Evolutionary conservation across 2,888 invertebrate genomes (phyloP).

Genomic region (Athalia circularis): DNA sequence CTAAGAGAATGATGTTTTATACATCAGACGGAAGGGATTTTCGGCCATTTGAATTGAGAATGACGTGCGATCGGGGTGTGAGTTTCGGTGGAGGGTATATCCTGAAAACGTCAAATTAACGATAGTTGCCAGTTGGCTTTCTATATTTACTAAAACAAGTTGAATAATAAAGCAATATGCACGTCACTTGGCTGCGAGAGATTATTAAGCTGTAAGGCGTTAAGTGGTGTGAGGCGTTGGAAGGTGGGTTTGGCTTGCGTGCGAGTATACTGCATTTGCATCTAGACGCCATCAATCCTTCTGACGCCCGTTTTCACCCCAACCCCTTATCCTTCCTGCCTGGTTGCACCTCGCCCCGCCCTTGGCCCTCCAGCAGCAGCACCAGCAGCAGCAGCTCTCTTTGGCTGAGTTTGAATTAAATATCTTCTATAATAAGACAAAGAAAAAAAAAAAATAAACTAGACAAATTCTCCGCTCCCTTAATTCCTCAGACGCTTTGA

Average conservation of each 20-base stretch:
- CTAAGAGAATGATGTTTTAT: too few relatives aligned
- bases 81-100: neutral
- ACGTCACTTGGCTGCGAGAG: constrained; percentile 55
- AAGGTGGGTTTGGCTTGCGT: constrained; percentile 72
- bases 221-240: constrained; percentile 74
- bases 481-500: neutral
- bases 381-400: constrained; percentile 45
- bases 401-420: constrained; percentile 68
- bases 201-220: constrained; percentile 74
- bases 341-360: constrained; percentile 38
- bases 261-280: constrained; percentile 73
- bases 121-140: constrained; percentile 16
- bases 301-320: constrained; percentile 71
- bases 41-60: too few relatives aligned
- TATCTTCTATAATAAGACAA: constrained; percentile 65
- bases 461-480: constrained; percentile 6
- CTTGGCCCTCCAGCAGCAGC: constrained; percentile 36
- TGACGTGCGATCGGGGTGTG: too few relatives aligned
- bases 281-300: constrained; percentile 74
- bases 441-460: neutral
- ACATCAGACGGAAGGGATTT: too few relatives aligned
- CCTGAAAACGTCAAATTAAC: constrained; percentile 34
- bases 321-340: constrained; percentile 51
- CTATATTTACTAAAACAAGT: constrained; percentile 37
- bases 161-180: constrained; percentile 46